These are phyloP conservation scores for Ornithoptera priamus DNA, from an alignment of 2,888 invertebrate species.

Conservation along the genomic window DNA sequence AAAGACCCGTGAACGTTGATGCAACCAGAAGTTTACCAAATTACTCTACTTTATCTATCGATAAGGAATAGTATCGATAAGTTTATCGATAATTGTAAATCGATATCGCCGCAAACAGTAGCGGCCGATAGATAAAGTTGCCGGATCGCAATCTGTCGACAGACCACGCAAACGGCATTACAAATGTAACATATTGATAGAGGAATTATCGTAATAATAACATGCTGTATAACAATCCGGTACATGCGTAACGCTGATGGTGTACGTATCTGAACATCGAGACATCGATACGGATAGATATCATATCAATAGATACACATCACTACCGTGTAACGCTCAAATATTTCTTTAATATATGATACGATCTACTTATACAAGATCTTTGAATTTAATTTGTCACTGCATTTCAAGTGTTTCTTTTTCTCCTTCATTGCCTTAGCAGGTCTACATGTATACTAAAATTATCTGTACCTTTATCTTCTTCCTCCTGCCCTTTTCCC, in stretches of 20 bases:
- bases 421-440: too few species aligned
- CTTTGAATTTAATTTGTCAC: too few species aligned
- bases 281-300: not conserved
- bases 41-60: slow-evolving; percentile 7
- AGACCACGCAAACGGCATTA: slow-evolving; percentile 17
- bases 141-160: slow-evolving; percentile 24
- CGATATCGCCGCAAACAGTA: slow-evolving; percentile 35
- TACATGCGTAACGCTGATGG: not conserved
- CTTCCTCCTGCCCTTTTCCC: too few species aligned
- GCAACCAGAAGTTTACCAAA: not conserved
- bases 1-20: not conserved
- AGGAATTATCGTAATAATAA: slow-evolving; percentile 19
- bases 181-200: slow-evolving; percentile 23
- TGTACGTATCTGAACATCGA: not conserved
- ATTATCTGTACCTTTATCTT: too few species aligned
- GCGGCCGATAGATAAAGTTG: slow-evolving; percentile 33
- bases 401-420: too few species aligned
- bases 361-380: too few species aligned
- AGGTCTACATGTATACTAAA: too few species aligned
- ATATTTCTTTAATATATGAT: not conserved
- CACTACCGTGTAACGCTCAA: not conserved
- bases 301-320: slow-evolving; percentile 5
- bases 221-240: slow-evolving; percentile 3
- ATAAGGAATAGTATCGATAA: slow-evolving; percentile 27
- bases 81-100: slow-evolving; percentile 34